Base-by-base conservation (phyloP, 2,888 invertebrate species). In the Fragum fragum region DNA sequence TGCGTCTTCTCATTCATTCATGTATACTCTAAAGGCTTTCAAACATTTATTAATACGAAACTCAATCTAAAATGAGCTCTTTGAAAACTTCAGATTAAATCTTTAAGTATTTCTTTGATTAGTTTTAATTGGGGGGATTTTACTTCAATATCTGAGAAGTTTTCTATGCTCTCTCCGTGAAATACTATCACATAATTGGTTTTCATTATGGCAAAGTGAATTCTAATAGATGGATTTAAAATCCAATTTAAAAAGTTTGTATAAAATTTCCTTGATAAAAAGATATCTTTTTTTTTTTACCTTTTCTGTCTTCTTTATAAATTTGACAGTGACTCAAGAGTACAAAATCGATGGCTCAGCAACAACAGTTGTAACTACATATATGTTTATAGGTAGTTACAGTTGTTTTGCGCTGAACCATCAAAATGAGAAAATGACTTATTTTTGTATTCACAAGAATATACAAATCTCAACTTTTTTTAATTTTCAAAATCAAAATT, bases 161-260 rank as follows among this genome's bases (percentile, higher is more conserved):
- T 63, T 63, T 39, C 61, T 63, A 42, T 63, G 21, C 53, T 53
- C 66, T 39, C 26, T 73, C 42, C 63, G 29, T 63, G 73, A 73
- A 73, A 73, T 73, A 73, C 28, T 73, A 73, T 73, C 73, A 63
- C 63, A 63, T 73, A 73, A 73, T 73, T 73, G 73, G 47, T 73
- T 73, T 53, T 63, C 53, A 47, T 66, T 23, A 59, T 42, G 52
- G 59, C 42, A 61, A 18, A 59, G 47, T 28, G 59, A 39, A 61
- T 61, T 73, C 59, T 59, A 39, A 59, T 36, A 57, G 42, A 57
- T 42, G 26, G 26, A 28, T 73, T 73, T 73, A 59, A 59, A 73
- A 63, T 42, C 21, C 23, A 61, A 73, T 52, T 52, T 73, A 23
- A 42, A 32, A 66, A 52, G 73, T 73, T 47, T 32, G 32, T 39